Evolutionary conservation across 2,888 invertebrate species (phyloP).

Genomic region (Helicoverpa assulta): DNA sequence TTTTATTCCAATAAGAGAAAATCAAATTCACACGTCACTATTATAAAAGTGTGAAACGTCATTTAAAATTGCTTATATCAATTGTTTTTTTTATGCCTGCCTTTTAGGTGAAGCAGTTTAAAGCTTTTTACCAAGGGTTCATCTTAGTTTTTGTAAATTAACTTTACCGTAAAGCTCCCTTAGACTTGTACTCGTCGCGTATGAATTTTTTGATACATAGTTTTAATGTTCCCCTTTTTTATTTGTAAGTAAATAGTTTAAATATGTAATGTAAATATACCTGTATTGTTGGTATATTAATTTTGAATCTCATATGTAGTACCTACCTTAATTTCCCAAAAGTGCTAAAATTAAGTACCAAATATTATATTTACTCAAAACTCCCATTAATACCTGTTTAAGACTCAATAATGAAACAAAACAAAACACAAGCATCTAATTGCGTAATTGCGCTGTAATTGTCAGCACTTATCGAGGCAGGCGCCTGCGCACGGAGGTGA

Average conservation of each 20-base stretch:
- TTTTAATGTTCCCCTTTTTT: too few relatives aligned
- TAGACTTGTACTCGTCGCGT: too few relatives aligned
- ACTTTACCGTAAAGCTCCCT: too few relatives aligned
- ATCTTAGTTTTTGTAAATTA: too few relatives aligned
- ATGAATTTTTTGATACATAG: too few relatives aligned
- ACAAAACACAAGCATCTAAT: slow-evolving; percentile 38
- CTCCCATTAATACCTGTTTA: neutral
- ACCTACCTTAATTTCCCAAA: too few relatives aligned
- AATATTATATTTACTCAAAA: neutral
- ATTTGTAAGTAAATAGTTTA: too few relatives aligned
- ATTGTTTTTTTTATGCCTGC: too few relatives aligned
- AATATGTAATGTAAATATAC: too few relatives aligned
- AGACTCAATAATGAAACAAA: neutral
- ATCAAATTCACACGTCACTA: neutral
- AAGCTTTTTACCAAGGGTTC: neutral
- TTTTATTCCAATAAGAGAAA: slow-evolving; percentile 14
- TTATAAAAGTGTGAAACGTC: neutral
- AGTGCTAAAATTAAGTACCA: too few relatives aligned
- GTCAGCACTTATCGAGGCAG: slow-evolving; percentile 70
- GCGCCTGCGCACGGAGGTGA: slow-evolving; percentile 52
- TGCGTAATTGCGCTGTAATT: slow-evolving; percentile 67
- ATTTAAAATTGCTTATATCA: neutral
- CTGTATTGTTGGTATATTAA: too few relatives aligned
- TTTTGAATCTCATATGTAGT: too few relatives aligned
- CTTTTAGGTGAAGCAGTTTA: neutral